phyloP scores from a whole-genome alignment of 2,888 invertebrate genomes.

The Orthonevra nobilis region DNA sequence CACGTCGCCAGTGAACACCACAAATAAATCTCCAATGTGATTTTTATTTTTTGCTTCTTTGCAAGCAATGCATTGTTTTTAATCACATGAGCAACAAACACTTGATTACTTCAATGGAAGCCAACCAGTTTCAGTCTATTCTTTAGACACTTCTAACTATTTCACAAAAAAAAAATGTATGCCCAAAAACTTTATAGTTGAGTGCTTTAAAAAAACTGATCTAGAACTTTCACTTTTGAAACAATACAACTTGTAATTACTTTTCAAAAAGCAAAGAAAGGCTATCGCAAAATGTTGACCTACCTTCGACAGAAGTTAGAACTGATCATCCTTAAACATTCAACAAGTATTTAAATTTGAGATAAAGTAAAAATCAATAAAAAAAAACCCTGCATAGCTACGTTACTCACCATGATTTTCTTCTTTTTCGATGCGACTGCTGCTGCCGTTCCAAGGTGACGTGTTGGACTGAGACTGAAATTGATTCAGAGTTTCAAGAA shows the following conservation, averaged over 20 bases:
- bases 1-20: too few species aligned
- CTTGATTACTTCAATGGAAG: too few species aligned
- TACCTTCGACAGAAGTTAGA: not conserved
- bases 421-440: constrained; percentile 29
- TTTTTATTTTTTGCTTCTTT: too few species aligned
- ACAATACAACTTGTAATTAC: not conserved
- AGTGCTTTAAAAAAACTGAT: not conserved
- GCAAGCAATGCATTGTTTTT: too few species aligned
- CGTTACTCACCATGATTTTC: constrained; percentile 71
- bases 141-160: too few species aligned
- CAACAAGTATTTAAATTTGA: constrained; percentile 45
- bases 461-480: constrained; percentile 53
- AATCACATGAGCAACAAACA: too few species aligned
- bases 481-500: constrained; percentile 36
- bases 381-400: too few species aligned
- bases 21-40: too few species aligned
- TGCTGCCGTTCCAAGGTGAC: constrained; percentile 28
- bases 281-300: constrained; percentile 46
- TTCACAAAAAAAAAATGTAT: too few species aligned
- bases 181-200: too few species aligned
- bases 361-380: too few species aligned
- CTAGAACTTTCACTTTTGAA: constrained; percentile 25
- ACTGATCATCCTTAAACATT: constrained; percentile 7
- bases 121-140: too few species aligned
- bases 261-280: constrained; percentile 13